phyloP scores from a whole-genome alignment of 2,888 invertebrate species.

The Brenthis daphne region DNA sequence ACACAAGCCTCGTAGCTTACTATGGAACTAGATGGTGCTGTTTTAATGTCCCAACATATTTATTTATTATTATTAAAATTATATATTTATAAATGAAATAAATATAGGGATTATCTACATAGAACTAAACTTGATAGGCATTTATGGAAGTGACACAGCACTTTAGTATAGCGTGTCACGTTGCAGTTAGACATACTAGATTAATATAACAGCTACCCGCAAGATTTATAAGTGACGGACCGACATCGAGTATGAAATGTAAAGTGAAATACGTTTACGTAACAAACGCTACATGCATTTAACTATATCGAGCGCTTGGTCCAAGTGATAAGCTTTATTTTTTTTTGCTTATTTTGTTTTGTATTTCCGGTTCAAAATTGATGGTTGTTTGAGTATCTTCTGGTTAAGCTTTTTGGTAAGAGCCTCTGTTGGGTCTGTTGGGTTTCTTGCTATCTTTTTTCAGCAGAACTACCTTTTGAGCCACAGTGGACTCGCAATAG shows the following conservation, averaged over 20 bases:
- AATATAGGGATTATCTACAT: too few species aligned
- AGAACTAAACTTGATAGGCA: constrained; percentile 1
- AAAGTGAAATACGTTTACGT: constrained; percentile 40
- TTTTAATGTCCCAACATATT: too few species aligned
- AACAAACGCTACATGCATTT: constrained; percentile 40
- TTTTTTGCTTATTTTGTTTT: not conserved
- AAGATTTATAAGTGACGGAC: constrained; percentile 31
- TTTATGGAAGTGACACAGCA: constrained; percentile 9
- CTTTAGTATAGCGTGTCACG: constrained; percentile 1
- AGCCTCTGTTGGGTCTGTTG: too few species aligned
- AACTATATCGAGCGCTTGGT: constrained; percentile 12
- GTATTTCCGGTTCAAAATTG: not conserved
- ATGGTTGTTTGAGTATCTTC: not conserved
- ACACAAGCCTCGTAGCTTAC: too few species aligned
- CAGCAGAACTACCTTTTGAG: not conserved
- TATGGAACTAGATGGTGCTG: too few species aligned
- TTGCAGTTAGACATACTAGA: constrained; percentile 14
- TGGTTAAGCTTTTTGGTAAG: not conserved
- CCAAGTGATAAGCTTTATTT: not conserved
- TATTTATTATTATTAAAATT: too few species aligned
- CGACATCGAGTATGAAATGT: constrained; percentile 33
- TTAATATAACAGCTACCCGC: constrained; percentile 11
- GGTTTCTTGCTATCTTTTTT: too few species aligned
- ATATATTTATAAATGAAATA: too few species aligned
- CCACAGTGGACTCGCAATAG: not conserved